Conservation (phyloP, 2,797 vertebrate genomes). For the Pipistrellus nathusii region DNA sequence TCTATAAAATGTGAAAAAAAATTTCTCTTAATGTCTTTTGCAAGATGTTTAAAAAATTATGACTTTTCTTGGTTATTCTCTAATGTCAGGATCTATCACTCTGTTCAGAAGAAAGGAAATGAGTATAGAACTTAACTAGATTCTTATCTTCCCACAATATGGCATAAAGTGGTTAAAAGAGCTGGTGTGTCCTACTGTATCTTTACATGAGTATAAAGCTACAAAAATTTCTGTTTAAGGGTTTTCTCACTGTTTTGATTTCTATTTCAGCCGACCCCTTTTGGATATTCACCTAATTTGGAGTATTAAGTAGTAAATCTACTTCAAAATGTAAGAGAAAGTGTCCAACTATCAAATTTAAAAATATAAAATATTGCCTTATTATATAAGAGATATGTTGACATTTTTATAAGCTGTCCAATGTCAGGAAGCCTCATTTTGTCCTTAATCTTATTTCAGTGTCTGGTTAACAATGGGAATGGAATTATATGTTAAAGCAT, state of each 20-base stretch:
- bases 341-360: not conserved
- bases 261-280: constrained; percentile 25
- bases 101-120: constrained; percentile 61
- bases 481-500: not conserved
- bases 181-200: not conserved
- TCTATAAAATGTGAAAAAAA: constrained; percentile 12
- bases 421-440: not conserved
- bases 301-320: constrained; percentile 12
- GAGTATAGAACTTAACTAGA: constrained; percentile 57
- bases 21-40: constrained; percentile 56
- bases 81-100: constrained; percentile 19
- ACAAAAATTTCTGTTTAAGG: constrained; percentile 5
- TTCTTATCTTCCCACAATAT: constrained; percentile 29
- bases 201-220: constrained; percentile 7
- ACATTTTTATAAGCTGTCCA: constrained; percentile 11
- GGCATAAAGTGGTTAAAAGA: constrained; percentile 33
- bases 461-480: not conserved
- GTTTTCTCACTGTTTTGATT: constrained; percentile 31
- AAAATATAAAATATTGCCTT: not conserved
- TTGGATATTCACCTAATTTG: constrained; percentile 9
- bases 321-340: constrained; percentile 34
- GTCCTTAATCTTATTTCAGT: constrained; percentile 19
- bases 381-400: not conserved
- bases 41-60: constrained; percentile 31
- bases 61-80: constrained; percentile 55